Evolutionary conservation across 1,140 invertebrate genomes (phyloP), one percentile per base, ranked within the genome.

Genomic region (Diabrotica virgifera): DNA sequence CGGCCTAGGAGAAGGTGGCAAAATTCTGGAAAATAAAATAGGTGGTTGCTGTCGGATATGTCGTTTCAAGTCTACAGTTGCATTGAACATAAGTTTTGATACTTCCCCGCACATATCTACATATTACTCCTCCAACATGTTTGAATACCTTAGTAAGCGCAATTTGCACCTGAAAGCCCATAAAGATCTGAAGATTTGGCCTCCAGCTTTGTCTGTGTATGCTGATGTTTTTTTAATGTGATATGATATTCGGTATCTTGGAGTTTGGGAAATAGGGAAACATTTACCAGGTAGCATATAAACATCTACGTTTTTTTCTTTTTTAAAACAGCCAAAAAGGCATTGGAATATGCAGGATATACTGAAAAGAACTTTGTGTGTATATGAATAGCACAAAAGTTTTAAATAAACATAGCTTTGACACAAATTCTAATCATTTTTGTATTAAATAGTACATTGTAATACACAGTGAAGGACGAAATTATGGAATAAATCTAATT

Each of bases 11-110:
- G 62, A 61, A 59, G 64, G 67, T 64, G 67, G 64, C 56, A 14
- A 56, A 38, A 61, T 62, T 61, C 60, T 51, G 60, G 59, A 57
- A 56, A 52, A 62, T 64, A 63, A 64, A 63, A 62, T 64, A 64
- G 65, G 52, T 53, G 51, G 60, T 62, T 62, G 52, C 59, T 60
- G 52, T 54, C 52, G 52, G 63, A 68, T 68, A 68, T 63, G 59
- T 63, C 67, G 62, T 65, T 58, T 68, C 64, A 62, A 68, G 65
- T 65, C 53, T 68, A 65, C 58, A 59, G 63, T 56, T 40, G 50
- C 46, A 57, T 35, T 65, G 36, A 51, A 61, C 54, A 68, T 68
- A 64, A 50, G 55, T 63, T 66, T 66, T 66, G 65, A 66, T 46
- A 46, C 40, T 46, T 46, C n/a, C 40, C n/a, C 40, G 40, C 40